These are phyloP conservation scores for Aramus guarauna DNA, from an alignment of 2,113 vertebrate species.

Conservation along the genomic window DNA sequence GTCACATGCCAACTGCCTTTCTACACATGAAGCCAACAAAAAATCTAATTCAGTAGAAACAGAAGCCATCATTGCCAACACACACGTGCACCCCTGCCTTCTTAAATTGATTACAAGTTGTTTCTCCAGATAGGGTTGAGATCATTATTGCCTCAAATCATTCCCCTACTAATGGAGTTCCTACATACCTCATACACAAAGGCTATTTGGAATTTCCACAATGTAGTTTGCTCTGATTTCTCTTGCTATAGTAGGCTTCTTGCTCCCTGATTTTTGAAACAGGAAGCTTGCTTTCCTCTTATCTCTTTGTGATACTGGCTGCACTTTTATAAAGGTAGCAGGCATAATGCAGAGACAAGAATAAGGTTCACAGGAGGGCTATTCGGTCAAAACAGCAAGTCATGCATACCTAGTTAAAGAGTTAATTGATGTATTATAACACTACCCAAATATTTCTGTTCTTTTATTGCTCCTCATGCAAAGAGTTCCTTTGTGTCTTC, in stretches of 20 bases:
- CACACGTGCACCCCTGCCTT: rapidly evolving
- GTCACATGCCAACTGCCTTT: not conserved
- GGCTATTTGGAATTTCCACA: not conserved
- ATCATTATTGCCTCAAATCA: not conserved
- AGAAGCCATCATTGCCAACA: rapidly evolving
- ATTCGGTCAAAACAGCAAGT: not conserved
- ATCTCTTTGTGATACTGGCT: constrained; percentile 7
- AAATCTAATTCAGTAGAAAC: not conserved
- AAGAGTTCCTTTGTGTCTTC: constrained; percentile 4
- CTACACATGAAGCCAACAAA: not conserved
- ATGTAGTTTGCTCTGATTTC: not conserved
- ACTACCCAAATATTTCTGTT: constrained; percentile 16
- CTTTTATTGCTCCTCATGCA: not conserved
- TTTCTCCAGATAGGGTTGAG: not conserved
- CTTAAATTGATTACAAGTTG: not conserved
- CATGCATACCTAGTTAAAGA: not conserved
- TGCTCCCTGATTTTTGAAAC: not conserved
- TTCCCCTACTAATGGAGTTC: not conserved
- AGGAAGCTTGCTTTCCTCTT: not conserved
- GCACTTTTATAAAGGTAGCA: not conserved
- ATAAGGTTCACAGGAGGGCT: not conserved
- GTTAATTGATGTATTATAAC: constrained; percentile 45
- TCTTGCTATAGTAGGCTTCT: not conserved
- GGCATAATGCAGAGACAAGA: not conserved
- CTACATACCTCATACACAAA: not conserved